A percentile compares a stretch with the other conserved stretches of the same genome.
Evolutionary conservation across 2,113 vertebrate genomes (phyloP).

Genomic region (Sorex fumeus): DNA sequence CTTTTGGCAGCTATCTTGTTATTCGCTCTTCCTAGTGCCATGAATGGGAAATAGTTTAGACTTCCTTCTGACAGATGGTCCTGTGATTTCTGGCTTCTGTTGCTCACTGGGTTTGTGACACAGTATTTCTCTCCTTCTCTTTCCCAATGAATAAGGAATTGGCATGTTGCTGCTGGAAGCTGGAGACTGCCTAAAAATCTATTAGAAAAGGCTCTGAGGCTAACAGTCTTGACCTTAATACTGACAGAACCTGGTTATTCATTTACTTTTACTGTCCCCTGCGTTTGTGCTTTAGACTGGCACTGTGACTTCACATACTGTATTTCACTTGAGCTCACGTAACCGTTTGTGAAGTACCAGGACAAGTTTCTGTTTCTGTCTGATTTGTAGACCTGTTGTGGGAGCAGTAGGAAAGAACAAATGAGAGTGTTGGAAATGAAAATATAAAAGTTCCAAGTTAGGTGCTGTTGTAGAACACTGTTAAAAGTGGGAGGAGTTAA

Average conservation of each 20-base stretch:
- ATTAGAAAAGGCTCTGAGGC: not conserved
- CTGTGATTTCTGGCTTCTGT: not conserved
- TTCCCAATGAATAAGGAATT: not conserved
- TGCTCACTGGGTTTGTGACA: too few species aligned
- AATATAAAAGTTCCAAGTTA: not conserved
- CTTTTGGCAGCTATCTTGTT: not conserved
- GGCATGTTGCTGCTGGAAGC: not conserved
- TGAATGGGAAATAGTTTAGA: not conserved
- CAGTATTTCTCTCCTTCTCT: not conserved
- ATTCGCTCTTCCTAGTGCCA: not conserved
- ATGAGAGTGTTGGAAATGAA: not conserved
- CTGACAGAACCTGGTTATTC: not conserved
- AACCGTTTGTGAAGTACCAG: not conserved
- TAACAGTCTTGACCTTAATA: not conserved
- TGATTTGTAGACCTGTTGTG: not conserved
- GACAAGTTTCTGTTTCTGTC: not conserved
- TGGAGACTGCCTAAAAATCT: not conserved
- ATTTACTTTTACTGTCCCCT: not conserved
- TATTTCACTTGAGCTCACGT: not conserved
- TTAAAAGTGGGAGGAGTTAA: not conserved
- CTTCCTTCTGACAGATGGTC: not conserved
- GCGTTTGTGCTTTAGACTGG: not conserved
- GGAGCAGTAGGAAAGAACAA: slow-evolving; percentile 17
- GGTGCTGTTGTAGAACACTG: not conserved
- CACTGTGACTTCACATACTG: not conserved